A percentile compares a stretch with the other conserved stretches of the same genome.
These are phyloP conservation scores for Machaerirhynchus nigripectus DNA, from an alignment of 2,113 vertebrate species.

Conservation along the genomic window DNA sequence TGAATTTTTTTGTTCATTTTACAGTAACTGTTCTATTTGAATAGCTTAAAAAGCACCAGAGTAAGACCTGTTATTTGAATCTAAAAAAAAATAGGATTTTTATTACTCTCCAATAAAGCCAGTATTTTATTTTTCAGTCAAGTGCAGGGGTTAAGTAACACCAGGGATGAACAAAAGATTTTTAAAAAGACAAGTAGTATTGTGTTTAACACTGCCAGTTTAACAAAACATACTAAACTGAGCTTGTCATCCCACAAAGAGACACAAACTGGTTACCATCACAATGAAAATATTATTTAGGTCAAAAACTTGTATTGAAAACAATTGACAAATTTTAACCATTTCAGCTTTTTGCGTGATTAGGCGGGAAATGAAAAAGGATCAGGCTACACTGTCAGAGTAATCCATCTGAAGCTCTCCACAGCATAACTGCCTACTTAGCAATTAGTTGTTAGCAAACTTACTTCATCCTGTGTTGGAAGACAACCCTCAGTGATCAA, in stretches of 20 bases:
- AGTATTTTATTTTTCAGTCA: neutral
- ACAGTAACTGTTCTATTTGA: neutral
- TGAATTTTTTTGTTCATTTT: neutral
- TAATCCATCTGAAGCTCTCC: neutral
- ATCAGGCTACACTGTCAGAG: neutral
- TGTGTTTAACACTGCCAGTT: no score
- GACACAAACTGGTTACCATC: neutral
- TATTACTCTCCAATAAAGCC: neutral
- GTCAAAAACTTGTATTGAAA: neutral
- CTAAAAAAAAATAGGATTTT: neutral
- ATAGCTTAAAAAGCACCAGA: neutral
- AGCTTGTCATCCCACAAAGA: neutral
- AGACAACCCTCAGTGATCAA: neutral
- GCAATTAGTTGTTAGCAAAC: neutral
- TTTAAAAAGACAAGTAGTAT: neutral
- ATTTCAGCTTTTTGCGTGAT: neutral
- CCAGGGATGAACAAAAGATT: neutral
- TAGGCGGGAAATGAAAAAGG: neutral
- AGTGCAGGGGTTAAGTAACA: neutral
- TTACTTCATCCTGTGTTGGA: neutral
- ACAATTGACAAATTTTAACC: fast-evolving
- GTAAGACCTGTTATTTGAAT: neutral
- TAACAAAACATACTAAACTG: neutral
- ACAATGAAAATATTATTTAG: neutral
- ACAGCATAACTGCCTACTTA: neutral